These are phyloP conservation scores for Python bivittatus DNA, from an alignment of 2,113 vertebrate species.

Conservation along the genomic window DNA sequence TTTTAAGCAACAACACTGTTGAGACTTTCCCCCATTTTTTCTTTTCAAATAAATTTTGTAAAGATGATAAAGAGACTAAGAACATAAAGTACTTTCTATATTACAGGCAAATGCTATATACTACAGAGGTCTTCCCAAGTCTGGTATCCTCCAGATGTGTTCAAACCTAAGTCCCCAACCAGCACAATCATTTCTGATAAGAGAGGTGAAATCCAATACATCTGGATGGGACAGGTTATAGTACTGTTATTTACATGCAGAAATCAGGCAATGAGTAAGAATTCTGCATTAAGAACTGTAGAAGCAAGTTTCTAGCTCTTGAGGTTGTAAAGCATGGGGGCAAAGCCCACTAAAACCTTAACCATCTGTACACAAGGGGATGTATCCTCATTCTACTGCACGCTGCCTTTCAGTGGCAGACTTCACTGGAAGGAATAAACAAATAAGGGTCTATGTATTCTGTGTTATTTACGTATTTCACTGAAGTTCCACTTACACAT, in stretches of 20 bases:
- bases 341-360: neutral
- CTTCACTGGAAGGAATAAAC: neutral
- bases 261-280: neutral
- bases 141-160: neutral
- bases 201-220: neutral
- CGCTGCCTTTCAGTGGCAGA: neutral
- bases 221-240: neutral
- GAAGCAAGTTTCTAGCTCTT: neutral
- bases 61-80: neutral
- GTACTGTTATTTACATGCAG: neutral
- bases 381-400: neutral
- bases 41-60: neutral
- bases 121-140: neutral
- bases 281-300: neutral
- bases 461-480: neutral
- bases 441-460: neutral
- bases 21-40: neutral
- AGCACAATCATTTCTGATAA: neutral
- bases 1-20: neutral
- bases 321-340: neutral
- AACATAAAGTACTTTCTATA: neutral
- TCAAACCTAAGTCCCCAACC: neutral
- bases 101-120: neutral
- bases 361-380: neutral
- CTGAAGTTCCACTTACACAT: neutral